These are phyloP conservation scores for Siniperca undulata DNA, from an alignment of 2,797 vertebrate genomes.

Conservation along the genomic window DNA sequence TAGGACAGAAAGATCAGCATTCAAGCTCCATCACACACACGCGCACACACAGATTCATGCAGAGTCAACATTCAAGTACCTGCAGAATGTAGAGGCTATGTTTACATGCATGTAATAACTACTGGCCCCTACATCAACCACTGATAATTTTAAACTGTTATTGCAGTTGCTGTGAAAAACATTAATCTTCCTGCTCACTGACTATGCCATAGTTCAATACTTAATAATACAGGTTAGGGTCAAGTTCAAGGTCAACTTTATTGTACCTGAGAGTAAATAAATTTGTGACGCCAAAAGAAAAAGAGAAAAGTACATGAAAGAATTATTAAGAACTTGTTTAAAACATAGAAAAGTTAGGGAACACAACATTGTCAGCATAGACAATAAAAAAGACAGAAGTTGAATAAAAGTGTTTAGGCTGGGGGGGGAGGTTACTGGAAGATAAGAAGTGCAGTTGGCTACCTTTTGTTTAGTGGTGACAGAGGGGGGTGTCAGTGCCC, in stretches of 20 bases:
- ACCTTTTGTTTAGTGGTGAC: neutral
- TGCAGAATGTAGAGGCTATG: constrained; percentile 17
- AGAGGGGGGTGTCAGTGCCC: no score
- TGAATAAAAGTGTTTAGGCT: neutral
- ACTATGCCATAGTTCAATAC: neutral
- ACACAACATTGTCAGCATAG: neutral
- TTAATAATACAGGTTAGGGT: neutral
- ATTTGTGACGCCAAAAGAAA: neutral
- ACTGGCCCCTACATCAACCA: neutral
- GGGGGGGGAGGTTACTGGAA: neutral
- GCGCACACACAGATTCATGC: constrained; percentile 17
- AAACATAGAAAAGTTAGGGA: neutral
- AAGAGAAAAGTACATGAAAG: neutral
- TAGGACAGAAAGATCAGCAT: constrained; percentile 17
- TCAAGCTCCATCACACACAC: neutral
- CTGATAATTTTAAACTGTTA: neutral
- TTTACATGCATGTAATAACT: constrained; percentile 14
- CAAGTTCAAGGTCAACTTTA: constrained; percentile 16
- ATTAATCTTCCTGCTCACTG: neutral
- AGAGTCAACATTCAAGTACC: constrained; percentile 24
- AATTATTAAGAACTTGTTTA: neutral
- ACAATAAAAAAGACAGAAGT: neutral
- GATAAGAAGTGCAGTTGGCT: neutral
- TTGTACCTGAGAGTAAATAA: neutral
- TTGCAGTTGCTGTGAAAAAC: neutral